Evolutionary conservation across 35 echinoderm and acorn worm genomes (phyloP), one percentile per base, ranked within the genome.

Genomic region (Lytechinus variegatus): DNA sequence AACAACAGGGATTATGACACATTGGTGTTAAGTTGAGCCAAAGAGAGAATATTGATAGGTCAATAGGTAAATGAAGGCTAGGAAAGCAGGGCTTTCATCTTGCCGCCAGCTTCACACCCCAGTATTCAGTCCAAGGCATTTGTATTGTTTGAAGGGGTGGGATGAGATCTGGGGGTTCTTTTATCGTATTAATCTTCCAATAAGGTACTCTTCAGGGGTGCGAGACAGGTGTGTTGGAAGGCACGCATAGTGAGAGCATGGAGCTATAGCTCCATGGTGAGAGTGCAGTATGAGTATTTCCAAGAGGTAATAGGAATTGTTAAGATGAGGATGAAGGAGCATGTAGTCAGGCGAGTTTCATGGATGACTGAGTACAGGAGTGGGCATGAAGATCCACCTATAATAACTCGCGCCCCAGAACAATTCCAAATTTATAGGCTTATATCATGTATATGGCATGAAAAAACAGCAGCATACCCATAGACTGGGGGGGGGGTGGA

Each of bases 161-260:
- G 88, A 54, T 90, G 88, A 33, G 28, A 90, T 52, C n/a, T 10
- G 4, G n/a, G 28, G 29, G 29, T 57, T 27, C 92, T 93, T 93
- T 93, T 93, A 55, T 93, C 52, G 54, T 44, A 93, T 57, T 93
- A 93, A 93, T 57, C 92, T 93, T 33, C 92, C 92, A 93, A 93
- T 93, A 93, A 93, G 27, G 12, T 8, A 93, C 92, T 53, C 92
- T 10, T 93, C 11, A 44, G 92, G 92, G 92, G 92, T 93, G 92
- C 54, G 4, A 93, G 92, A 93, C 92, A 93, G 92, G 92, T 93
- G 92, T 93, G 92, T 57, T 44, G 33, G 33, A 44, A 10, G n/a
- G 16, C 33, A 6, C 27, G 27, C 16, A 24, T 79, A 24, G 66
- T 24, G 19, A 24, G 16, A 24, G 16, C n/a, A n/a, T n/a, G n/a